phyloP scores from a whole-genome alignment of 2,113 vertebrate species.

The Semicossyphus pulcher region DNA sequence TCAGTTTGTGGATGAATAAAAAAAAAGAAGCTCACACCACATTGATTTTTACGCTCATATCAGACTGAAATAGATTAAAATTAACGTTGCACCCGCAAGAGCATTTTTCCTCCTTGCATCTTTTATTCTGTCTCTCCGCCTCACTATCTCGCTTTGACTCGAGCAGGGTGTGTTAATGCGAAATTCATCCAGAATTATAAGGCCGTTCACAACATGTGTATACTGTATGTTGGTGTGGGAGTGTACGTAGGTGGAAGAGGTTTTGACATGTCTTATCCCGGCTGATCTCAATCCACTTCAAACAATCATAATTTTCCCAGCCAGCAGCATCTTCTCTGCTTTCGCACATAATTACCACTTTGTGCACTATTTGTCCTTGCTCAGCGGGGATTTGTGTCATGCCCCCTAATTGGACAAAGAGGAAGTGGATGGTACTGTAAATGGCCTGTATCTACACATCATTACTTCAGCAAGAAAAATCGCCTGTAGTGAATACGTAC shows the following conservation, averaged over 20 bases:
- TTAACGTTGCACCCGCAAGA: not conserved
- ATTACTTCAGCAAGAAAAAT: slow-evolving; percentile 61
- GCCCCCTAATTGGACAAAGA: slow-evolving; percentile 67
- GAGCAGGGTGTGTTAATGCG: too few species aligned
- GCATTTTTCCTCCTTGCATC: not conserved
- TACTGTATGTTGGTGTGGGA: not conserved
- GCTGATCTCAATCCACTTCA: slow-evolving; percentile 30
- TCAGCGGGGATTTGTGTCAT: slow-evolving; percentile 63
- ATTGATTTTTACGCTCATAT: not conserved
- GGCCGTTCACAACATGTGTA: too few species aligned
- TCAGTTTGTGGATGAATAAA: not conserved
- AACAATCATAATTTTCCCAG: slow-evolving; percentile 15
- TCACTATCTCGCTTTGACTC: not conserved
- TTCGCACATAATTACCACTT: slow-evolving; percentile 58
- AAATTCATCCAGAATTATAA: too few species aligned
- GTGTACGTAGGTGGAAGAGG: not conserved
- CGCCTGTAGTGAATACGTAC: slow-evolving; percentile 56
- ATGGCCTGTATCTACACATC: slow-evolving; percentile 64
- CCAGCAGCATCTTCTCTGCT: slow-evolving; percentile 26
- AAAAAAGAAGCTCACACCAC: not conserved
- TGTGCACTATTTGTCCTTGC: slow-evolving; percentile 51
- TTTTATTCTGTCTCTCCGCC: not conserved
- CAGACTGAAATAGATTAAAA: not conserved
- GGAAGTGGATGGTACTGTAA: slow-evolving; percentile 64
- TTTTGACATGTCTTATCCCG: slow-evolving; percentile 20